Conservation (phyloP, 2,113 vertebrate species). For the Catagonus wagneri region DNA sequence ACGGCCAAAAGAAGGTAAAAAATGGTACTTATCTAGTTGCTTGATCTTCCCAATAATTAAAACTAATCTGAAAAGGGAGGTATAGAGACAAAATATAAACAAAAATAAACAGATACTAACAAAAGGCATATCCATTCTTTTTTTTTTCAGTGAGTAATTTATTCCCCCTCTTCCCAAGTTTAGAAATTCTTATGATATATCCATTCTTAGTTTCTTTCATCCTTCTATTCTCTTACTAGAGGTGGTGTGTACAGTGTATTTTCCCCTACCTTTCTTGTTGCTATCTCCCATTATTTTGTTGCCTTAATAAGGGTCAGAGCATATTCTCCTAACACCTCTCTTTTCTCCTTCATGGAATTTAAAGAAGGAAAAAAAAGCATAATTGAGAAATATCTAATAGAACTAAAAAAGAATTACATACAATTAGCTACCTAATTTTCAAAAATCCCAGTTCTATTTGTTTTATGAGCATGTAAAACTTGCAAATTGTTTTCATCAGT, state of each 20-base stretch:
- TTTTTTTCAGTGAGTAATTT: too few relatives aligned
- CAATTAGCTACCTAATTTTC: not conserved
- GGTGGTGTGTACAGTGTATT: not conserved
- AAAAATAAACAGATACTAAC: not conserved
- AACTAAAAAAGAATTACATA: not conserved
- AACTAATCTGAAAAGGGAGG: not conserved
- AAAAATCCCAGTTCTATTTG: conserved; percentile 12
- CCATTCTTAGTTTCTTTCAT: not conserved
- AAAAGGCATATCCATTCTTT: not conserved
- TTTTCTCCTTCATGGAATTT: not conserved
- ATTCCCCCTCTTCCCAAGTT: too few relatives aligned
- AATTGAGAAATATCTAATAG: not conserved
- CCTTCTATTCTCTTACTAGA: not conserved
- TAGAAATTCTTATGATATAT: too few relatives aligned
- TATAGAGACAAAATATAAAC: not conserved
- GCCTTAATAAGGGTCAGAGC: not conserved
- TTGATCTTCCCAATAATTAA: conserved; percentile 7
- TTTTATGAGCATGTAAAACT: conserved; percentile 60
- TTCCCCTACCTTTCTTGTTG: not conserved
- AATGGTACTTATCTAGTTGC: not conserved
- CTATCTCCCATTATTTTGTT: not conserved
- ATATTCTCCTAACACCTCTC: not conserved
- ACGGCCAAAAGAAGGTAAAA: not conserved
- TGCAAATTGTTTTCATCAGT: not conserved
- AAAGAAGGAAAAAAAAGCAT: not conserved